Percentiles rank a stretch among this genome's conserved stretches.
Conservation (phyloP, 2,888 invertebrate species). For the Caenorhabditis uteleia region DNA sequence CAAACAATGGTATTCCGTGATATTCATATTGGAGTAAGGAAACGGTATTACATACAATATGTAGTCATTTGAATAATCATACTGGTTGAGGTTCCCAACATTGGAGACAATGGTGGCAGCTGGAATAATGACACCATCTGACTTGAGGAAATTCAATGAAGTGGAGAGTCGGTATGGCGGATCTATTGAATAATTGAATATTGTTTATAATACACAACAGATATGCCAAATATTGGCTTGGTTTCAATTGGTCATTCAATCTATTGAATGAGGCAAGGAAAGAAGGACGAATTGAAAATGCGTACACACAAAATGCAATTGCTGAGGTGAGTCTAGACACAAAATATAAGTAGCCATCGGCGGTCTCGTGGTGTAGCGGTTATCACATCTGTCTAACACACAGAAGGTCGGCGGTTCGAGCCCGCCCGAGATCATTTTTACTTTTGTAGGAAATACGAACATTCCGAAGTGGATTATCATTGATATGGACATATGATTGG, state of each 20-base stretch:
- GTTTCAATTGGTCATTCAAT: constrained; percentile 59
- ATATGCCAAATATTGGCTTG: constrained; percentile 63
- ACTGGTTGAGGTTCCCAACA: constrained; percentile 25
- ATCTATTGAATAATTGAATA: too few species aligned
- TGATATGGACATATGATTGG: constrained; percentile 53
- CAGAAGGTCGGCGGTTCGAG: constrained; percentile 64
- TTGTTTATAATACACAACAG: constrained; percentile 3
- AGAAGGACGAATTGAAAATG: constrained; percentile 40
- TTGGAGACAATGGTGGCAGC: constrained; percentile 46
- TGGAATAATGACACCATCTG: constrained; percentile 34
- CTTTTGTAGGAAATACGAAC: constrained; percentile 38
- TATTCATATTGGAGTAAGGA: constrained; percentile 49
- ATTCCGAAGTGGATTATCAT: constrained; percentile 41
- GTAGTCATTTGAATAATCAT: not conserved
- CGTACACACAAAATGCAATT: constrained; percentile 39
- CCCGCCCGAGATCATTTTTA: constrained; percentile 61
- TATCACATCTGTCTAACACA: constrained; percentile 15
- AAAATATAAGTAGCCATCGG: not conserved
- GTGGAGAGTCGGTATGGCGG: constrained; percentile 16
- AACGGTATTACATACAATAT: constrained; percentile 15
- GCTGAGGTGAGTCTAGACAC: constrained; percentile 28
- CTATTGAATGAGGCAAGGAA: constrained; percentile 46
- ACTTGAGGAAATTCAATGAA: constrained; percentile 32
- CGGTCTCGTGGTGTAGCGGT: constrained; percentile 11
- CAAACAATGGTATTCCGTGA: constrained; percentile 55